Evolutionary conservation across 2,888 invertebrate species (phyloP), one percentile per base, ranked within the genome.

Genomic region (Zonitis immaculata): DNA sequence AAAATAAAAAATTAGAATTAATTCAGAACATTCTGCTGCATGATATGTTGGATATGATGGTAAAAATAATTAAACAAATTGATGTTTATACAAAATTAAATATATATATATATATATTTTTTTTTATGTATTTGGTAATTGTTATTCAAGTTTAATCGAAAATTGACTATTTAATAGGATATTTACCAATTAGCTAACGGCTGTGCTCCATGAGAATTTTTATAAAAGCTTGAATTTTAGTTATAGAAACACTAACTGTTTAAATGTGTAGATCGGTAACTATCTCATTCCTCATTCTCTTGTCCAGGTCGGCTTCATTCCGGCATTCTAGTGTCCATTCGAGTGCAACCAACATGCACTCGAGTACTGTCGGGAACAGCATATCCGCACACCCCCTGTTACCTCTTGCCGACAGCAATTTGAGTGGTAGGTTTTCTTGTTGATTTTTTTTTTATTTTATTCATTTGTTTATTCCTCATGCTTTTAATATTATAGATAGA

Each of bases 341-440:
- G 76, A 82, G 83, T 78, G 82, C 82, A 73, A 80, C 79, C 79
- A 83, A 83, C 80, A 81, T 80, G 79, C 80, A 81, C 78, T 80
- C 82, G 77, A 82, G 78, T 75, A 79, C 84, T 81, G 86, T 87
- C 81, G 88, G 87, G 83, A 85, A 87, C 83, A 90, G 89, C 86
- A 86, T 91, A 83, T 91, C 91, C 81, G 91, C 91, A 80, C 91
- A 91, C 82, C 91, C 91, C 80, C 86, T 92, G 84, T 88, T 92
- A 85, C 92, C 92, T 80, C 88, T 92, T 82, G 91, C 74, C 66
- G 76, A 76, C 73, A 74, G 79, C 79, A 79, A 78, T 73, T 77
- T 80, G 74, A 79, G 78, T 72, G 79, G 80, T 80, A 79, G 73
- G 79, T 79, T 70, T n/a, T 16, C 47, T 20, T 18, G 26, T 42